A percentile compares a stretch with the other conserved stretches of the same genome.
Conservation (phyloP, 1,140 invertebrate genomes). For the Tetragnatha versicolor region DNA sequence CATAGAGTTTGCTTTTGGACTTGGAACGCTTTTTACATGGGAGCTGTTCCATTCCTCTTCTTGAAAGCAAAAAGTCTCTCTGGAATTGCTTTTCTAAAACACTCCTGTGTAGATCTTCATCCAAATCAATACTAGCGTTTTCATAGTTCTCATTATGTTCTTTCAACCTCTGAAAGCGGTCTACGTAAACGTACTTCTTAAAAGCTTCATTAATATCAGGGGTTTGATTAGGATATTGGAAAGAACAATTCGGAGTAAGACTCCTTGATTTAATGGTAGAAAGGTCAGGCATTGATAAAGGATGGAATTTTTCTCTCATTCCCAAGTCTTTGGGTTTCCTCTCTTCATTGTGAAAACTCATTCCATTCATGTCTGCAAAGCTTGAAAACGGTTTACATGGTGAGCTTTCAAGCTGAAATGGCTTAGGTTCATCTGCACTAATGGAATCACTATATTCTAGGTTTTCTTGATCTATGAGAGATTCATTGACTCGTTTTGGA, state of each 20-base stretch:
- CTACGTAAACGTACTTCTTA: background rate
- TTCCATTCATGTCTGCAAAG: too few relatives aligned
- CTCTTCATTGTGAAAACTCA: too few relatives aligned
- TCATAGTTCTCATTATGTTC: background rate
- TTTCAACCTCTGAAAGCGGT: background rate
- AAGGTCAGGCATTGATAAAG: too few relatives aligned
- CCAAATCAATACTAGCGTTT: background rate
- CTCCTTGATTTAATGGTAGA: too few relatives aligned
- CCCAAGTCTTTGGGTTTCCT: too few relatives aligned
- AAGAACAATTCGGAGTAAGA: background rate
- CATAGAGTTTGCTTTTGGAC: background rate
- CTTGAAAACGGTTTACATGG: too few relatives aligned
- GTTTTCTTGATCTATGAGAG: too few relatives aligned
- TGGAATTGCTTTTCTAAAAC: background rate
- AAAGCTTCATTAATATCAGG: conserved; percentile 21
- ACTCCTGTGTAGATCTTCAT: background rate
- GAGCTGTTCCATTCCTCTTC: background rate
- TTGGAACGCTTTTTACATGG: too few relatives aligned
- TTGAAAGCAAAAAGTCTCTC: background rate
- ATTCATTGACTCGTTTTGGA: background rate
- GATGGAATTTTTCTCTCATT: too few relatives aligned
- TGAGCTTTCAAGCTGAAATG: too few relatives aligned
- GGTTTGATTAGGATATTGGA: background rate
- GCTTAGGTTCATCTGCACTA: too few relatives aligned
- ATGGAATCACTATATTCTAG: too few relatives aligned